Percentiles rank a stretch among this genome's conserved stretches.
These are phyloP conservation scores for Lasiurus cinereus DNA, from an alignment of 2,113 vertebrate species.

Conservation along the genomic window DNA sequence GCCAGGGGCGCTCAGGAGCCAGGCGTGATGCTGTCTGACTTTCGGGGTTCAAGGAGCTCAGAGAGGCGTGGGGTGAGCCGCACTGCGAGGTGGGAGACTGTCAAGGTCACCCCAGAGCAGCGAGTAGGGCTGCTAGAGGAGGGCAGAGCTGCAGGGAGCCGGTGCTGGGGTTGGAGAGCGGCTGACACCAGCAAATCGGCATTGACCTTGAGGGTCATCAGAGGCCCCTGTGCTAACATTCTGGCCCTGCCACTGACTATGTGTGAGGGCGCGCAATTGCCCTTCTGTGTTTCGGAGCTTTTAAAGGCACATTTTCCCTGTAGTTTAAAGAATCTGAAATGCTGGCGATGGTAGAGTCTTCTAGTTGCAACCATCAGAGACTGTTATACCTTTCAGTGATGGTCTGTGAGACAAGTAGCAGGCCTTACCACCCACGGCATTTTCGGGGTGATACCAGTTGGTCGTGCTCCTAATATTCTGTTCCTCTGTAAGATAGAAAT, in stretches of 20 bases:
- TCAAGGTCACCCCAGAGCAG: not conserved
- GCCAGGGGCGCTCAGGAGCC: fast-evolving
- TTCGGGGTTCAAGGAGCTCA: not conserved
- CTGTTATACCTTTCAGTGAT: not conserved
- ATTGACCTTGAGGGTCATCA: fast-evolving
- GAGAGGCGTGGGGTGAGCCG: not conserved
- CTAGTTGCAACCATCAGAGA: not conserved
- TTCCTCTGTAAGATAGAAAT: not conserved
- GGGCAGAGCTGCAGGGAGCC: not conserved
- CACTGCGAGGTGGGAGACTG: not conserved
- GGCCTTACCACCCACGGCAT: not conserved
- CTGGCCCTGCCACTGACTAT: not conserved
- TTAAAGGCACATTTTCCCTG: not conserved
- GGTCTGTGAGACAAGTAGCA: not conserved
- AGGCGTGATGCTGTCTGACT: not conserved
- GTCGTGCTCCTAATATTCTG: not conserved
- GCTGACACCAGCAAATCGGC: fast-evolving
- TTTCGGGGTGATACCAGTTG: not conserved
- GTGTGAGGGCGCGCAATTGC: fast-evolving
- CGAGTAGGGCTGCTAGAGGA: not conserved
- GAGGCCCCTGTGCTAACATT: not conserved
- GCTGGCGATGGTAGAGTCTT: not conserved
- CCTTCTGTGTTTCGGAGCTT: not conserved
- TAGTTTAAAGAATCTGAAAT: slow-evolving; percentile 1
- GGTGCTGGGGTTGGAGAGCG: fast-evolving